These are phyloP conservation scores for Cheilosia vernalis DNA, from an alignment of 2,888 invertebrate genomes.

Conservation along the genomic window DNA sequence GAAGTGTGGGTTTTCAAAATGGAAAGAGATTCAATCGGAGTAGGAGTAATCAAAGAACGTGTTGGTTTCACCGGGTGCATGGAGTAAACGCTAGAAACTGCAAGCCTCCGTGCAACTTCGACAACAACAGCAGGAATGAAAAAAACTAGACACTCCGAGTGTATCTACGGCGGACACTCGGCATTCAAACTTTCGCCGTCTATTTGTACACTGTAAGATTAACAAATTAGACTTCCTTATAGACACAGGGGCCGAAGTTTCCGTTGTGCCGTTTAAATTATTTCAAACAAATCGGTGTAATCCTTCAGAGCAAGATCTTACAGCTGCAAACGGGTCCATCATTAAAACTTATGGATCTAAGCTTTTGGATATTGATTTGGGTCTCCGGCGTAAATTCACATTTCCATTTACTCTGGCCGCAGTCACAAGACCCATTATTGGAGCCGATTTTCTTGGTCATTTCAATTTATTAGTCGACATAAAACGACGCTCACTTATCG, in stretches of 20 bases:
- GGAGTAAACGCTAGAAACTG: too few relatives aligned
- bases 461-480: too few relatives aligned
- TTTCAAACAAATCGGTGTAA: neutral
- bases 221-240: constrained; percentile 13
- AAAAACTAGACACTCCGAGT: constrained; percentile 13
- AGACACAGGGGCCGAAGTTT: constrained; percentile 13
- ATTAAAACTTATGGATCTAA: constrained; percentile 5
- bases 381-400: constrained; percentile 1
- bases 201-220: constrained; percentile 3
- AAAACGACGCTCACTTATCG: too few relatives aligned
- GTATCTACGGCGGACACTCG: constrained; percentile 6
- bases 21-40: too few relatives aligned
- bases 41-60: too few relatives aligned
- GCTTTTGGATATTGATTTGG: neutral
- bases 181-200: constrained; percentile 15
- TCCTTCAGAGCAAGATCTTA: too few relatives aligned
- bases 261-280: constrained; percentile 1
- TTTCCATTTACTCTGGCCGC: too few relatives aligned
- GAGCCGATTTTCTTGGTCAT: too few relatives aligned
- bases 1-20: too few relatives aligned
- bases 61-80: too few relatives aligned
- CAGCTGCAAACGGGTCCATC: neutral
- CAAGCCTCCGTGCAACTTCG: too few relatives aligned
- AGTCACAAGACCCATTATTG: too few relatives aligned
- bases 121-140: neutral